These are phyloP conservation scores for Brachyalestes nurse DNA, from an alignment of 2,797 vertebrate species.

Conservation along the genomic window DNA sequence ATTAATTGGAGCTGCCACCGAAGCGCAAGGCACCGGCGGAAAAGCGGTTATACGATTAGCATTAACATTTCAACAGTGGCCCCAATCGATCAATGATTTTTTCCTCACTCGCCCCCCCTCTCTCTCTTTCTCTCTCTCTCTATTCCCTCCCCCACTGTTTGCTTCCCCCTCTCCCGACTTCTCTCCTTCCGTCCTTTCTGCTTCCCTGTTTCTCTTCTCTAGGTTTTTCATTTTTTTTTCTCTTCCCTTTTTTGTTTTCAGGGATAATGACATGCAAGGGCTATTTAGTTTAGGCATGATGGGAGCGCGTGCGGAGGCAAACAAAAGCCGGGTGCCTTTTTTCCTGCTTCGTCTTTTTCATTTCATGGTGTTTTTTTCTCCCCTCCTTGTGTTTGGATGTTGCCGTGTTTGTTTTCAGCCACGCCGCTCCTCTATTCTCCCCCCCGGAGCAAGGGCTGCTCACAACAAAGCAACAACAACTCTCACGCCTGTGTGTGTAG, in stretches of 20 bases:
- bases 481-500: constrained; percentile 29
- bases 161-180: neutral
- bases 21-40: constrained; percentile 88
- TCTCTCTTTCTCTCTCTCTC: constrained; percentile 5
- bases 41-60: constrained; percentile 93
- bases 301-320: constrained; percentile 64
- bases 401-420: constrained; percentile 55
- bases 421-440: constrained; percentile 38
- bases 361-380: constrained; percentile 47
- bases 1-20: constrained; percentile 97
- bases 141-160: constrained; percentile 18
- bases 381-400: constrained; percentile 45
- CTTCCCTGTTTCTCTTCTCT: constrained; percentile 16
- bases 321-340: constrained; percentile 66
- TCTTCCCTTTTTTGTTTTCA: constrained; percentile 51
- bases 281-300: constrained; percentile 74
- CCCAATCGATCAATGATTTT: constrained; percentile 83
- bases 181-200: neutral
- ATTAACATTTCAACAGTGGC: constrained; percentile 91
- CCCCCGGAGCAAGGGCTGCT: constrained; percentile 55
- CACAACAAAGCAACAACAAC: constrained; percentile 56
- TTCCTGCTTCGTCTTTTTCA: constrained; percentile 61
- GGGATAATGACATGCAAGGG: constrained; percentile 79
- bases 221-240: constrained; percentile 28
- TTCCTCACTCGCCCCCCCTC: constrained; percentile 17